Base-by-base conservation (phyloP, 2,888 invertebrate species). In the Agriotes lineatus region DNA sequence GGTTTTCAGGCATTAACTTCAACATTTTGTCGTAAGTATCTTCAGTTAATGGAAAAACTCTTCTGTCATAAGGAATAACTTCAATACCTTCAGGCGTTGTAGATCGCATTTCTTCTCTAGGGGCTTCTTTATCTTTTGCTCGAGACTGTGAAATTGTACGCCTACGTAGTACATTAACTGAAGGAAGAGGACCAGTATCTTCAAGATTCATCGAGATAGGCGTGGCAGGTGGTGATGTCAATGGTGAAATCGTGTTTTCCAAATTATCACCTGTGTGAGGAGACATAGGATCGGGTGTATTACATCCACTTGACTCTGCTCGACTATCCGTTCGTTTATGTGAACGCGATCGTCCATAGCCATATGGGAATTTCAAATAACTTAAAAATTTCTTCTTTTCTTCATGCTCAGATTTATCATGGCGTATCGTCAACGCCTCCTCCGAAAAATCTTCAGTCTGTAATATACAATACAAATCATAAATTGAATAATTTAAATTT, bases 391-490 rank as follows among this genome's bases (percentile, higher is more conserved):
- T 92, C 78, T 91, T 91, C 71, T 92, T 91, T 85, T 97, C 97
- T 73, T 93, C 93, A 9, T 86, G 85, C 84, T 95, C 95, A 73
- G 91, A 91, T 72, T 91, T 90, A 56, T 90, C 88, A 84, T 97
- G 97, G 1, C 96, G 89, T 42, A 85, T 81, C 2, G 86, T 81
- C 75, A 92, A 90, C 0, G 91, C 88, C 67, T 90, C 90, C 68
- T 96, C 95, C 0, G 93, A 91, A 67, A 94, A 85, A 82, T 96
- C 96, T 83, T 96, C 96, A 58, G 88, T 86, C 88, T 88, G n/a
- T n/a, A n/a, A n/a, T n/a, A n/a, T n/a, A n/a, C n/a, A n/a, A n/a
- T n/a, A n/a, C n/a, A n/a, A n/a, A n/a, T n/a, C n/a, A n/a, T n/a
- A n/a, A n/a, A n/a, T n/a, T n/a, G n/a, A n/a, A n/a, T n/a, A n/a